phyloP scores from a whole-genome alignment of 2,113 vertebrate genomes.

The Tychaedon coryphoeus region DNA sequence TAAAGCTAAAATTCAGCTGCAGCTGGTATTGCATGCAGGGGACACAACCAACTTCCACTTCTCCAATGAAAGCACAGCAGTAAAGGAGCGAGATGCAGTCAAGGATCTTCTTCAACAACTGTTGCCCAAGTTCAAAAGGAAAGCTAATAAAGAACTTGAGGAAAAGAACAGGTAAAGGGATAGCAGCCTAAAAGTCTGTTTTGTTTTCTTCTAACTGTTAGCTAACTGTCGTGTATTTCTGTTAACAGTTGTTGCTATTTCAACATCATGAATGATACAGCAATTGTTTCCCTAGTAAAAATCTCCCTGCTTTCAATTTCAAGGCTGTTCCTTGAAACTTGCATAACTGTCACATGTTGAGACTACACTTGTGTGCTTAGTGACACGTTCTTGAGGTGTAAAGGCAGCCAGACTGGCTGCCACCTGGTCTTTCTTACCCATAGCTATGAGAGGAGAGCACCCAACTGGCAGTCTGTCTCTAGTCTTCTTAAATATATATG shows the following conservation, averaged over 20 bases:
- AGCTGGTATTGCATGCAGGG: conserved; percentile 92
- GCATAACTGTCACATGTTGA: neutral
- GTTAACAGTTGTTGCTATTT: neutral
- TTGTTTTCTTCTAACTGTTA: neutral
- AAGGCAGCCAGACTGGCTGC: conserved; percentile 5
- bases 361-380: neutral
- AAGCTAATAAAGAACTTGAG: conserved; percentile 97
- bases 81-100: conserved; percentile 91
- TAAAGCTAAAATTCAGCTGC: conserved; percentile 97
- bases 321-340: neutral
- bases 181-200: neutral
- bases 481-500: neutral
- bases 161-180: conserved; percentile 92
- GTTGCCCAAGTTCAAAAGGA: conserved; percentile 97
- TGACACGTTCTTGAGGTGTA: neutral
- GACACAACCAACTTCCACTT: conserved; percentile 98
- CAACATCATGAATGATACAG: neutral
- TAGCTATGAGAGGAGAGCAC: neutral
- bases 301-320: neutral
- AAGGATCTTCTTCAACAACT: conserved; percentile 98
- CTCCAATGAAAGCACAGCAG: conserved; percentile 90
- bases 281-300: neutral
- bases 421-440: neutral
- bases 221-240: neutral
- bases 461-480: neutral